Base-by-base conservation (phyloP, 2,797 vertebrate genomes). In the Austrolebias charrua region DNA sequence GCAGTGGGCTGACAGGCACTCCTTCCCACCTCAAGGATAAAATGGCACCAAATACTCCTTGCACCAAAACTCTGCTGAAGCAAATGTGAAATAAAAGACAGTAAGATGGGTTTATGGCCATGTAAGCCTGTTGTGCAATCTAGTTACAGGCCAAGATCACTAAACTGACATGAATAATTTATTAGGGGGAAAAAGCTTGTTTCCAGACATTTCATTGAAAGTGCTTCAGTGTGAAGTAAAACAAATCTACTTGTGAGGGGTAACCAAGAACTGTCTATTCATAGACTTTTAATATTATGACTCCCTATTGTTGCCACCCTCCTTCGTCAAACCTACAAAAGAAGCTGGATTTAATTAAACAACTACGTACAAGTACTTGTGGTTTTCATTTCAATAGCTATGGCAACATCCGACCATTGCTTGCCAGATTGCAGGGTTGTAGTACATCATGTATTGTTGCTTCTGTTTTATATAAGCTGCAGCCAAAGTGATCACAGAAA, bases 281-380 rank as follows among this genome's bases (percentile, higher is more conserved):
- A 81, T 92, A 62, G 68, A 91, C 91, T 93, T 94, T 90, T 93
- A 93, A 91, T 90, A 91, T 86, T 52, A 83, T 77, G 85, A 89
- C 88, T 90, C 92, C 92, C 90, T 92, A 93, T 90, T 93, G 90
- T 92, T 90, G 88, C 86, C 87, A 83, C 81, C 76, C 81, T 53
- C 79, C 80, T 90, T 86, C 94, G 92, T 92, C 92, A 93, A 90
- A 93, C 93, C 90, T 91, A 92, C 91, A 93, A 94, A 94, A 93
- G 88, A 90, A 92, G 90, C 89, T 89, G 93, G 85, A 94, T 94
- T 94, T 94, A 95, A 95, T 95, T 93, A 95, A 94, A 92, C 93
- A 90, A 93, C 90, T 92, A 92, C 91, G 94, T 94, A 92, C 93
- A 90, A 93, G 89, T 92, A 92, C 91, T 94, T 94, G 88, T 88